phyloP scores from a whole-genome alignment of 2,797 vertebrate genomes.

The Tenualosa ilisha region DNA sequence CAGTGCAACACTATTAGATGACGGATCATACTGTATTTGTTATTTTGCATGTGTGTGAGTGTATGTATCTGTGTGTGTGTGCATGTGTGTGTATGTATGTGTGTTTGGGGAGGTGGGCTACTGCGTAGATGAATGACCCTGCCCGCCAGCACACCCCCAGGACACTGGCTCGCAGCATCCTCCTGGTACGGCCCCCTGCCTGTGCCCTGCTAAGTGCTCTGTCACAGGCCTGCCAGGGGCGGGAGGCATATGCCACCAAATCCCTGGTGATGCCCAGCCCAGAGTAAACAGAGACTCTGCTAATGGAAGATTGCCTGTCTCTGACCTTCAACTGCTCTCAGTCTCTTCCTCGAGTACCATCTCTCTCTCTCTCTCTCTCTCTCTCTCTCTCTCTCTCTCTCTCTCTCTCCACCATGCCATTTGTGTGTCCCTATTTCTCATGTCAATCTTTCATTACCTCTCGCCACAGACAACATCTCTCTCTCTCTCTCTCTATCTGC shows the following conservation, averaged over 20 bases:
- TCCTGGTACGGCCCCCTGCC: conserved; percentile 69
- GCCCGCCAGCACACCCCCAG: conserved; percentile 74
- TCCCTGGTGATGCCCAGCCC: conserved; percentile 70
- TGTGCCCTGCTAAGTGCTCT: conserved; percentile 82
- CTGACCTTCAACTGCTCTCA: conserved; percentile 71
- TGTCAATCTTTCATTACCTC: not conserved
- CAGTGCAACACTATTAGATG: too few species aligned
- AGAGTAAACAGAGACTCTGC: conserved; percentile 75
- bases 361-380: conserved; percentile 30
- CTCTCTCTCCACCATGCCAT: conserved; percentile 28
- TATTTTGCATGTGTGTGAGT: not conserved
- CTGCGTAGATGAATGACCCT: conserved; percentile 71
- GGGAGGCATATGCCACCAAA: conserved; percentile 78
- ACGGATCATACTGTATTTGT: not conserved
- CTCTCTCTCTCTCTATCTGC: not conserved
- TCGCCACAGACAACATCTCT: not conserved
- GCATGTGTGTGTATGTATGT: not conserved
- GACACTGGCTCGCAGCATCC: conserved; percentile 70
- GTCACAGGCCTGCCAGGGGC: conserved; percentile 79
- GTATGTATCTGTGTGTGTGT: not conserved
- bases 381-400: conserved; percentile 25
- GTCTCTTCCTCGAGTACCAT: conserved; percentile 45
- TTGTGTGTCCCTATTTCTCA: not conserved
- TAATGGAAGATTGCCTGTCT: conserved; percentile 71
- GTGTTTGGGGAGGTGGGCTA: conserved; percentile 38